Percentiles rank a stretch among this genome's conserved stretches.
phyloP scores from a whole-genome alignment of 2,888 invertebrate species.

The Polydrusus cervinus region DNA sequence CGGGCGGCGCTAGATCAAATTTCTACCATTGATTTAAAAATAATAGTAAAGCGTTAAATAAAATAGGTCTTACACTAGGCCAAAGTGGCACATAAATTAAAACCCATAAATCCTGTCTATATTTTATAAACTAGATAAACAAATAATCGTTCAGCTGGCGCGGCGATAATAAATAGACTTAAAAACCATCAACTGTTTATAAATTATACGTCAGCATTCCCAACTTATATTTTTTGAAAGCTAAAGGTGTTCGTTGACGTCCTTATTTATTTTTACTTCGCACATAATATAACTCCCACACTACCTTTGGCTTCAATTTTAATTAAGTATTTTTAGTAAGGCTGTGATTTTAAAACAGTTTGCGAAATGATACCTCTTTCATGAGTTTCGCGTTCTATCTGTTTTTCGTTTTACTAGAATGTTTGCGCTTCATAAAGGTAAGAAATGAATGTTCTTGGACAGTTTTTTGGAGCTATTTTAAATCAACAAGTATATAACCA shows the following conservation, averaged over 20 bases:
- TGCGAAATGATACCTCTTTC: slow-evolving; percentile 36
- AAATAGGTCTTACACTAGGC: no score
- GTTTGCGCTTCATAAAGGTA: slow-evolving; percentile 13
- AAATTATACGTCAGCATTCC: neutral
- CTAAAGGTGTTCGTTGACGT: slow-evolving; percentile 11
- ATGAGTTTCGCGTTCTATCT: slow-evolving; percentile 32
- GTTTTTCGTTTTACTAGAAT: slow-evolving; percentile 17
- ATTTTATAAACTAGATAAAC: no score
- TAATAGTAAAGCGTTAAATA: no score
- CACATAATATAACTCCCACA: slow-evolving; percentile 23
- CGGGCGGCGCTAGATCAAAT: no score
- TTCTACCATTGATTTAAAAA: no score
- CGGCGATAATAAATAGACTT: no score
- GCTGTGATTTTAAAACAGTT: slow-evolving; percentile 20
- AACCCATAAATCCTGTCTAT: no score
- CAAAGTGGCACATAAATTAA: no score
- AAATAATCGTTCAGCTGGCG: no score
- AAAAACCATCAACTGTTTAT: neutral
- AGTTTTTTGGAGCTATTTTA: no score
- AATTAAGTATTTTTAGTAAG: slow-evolving; percentile 32
- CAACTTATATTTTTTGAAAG: slow-evolving; percentile 10
- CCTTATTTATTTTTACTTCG: slow-evolving; percentile 38
- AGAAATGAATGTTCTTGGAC: neutral
- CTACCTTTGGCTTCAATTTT: slow-evolving; percentile 12
- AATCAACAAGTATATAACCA: no score